These are phyloP conservation scores for Holacanthus passer DNA, from an alignment of 2,113 vertebrate genomes.

Conservation along the genomic window DNA sequence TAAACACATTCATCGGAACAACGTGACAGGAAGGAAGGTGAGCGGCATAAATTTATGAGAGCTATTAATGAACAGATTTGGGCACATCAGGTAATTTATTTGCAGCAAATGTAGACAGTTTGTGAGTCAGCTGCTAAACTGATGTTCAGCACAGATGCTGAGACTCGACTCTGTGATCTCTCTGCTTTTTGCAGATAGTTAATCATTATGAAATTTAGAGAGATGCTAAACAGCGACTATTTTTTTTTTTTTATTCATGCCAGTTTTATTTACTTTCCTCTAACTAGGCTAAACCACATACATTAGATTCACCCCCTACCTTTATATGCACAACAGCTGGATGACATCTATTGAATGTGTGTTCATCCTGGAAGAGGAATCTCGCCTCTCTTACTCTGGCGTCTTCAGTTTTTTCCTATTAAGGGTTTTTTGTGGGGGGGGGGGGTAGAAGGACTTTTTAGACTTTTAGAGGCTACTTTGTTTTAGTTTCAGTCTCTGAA, in stretches of 20 bases:
- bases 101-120: conserved; percentile 1
- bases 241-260: not conserved
- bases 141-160: conserved; percentile 11
- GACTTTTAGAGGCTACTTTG: not conserved
- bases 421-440: too few species aligned
- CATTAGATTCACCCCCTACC: too few species aligned
- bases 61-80: conserved; percentile 5
- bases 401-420: too few species aligned
- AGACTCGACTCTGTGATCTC: conserved; percentile 9
- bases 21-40: not conserved
- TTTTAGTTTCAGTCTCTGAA: too few species aligned
- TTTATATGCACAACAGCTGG: too few species aligned
- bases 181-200: not conserved
- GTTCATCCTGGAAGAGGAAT: too few species aligned
- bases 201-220: not conserved
- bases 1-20: conserved; percentile 7
- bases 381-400: too few species aligned
- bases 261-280: not conserved
- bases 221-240: not conserved
- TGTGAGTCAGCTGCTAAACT: conserved; percentile 27
- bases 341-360: too few species aligned
- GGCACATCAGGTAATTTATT: conserved; percentile 20
- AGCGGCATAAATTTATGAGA: not conserved
- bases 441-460: too few species aligned
- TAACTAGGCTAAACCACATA: too few species aligned